These are phyloP conservation scores for Nasua narica DNA, from an alignment of 2,797 vertebrate species.

Conservation along the genomic window DNA sequence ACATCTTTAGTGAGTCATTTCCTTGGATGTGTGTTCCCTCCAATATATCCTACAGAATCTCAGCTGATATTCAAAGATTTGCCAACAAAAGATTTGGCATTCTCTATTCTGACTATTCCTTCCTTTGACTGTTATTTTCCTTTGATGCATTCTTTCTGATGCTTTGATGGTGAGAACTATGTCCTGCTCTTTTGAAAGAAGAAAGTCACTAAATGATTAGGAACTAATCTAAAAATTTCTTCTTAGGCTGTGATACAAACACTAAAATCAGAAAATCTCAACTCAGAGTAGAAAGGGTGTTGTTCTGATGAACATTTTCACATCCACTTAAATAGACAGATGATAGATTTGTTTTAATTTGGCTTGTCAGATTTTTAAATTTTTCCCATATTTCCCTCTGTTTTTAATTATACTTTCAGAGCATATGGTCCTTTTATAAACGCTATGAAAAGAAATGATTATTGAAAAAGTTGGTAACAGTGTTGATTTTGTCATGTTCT, in stretches of 20 bases:
- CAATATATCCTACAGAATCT: background rate
- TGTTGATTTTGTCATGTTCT: background rate
- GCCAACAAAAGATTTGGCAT: background rate
- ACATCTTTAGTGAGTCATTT: background rate
- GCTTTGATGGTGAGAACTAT: background rate
- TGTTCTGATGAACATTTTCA: background rate
- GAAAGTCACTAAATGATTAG: background rate
- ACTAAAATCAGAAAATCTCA: background rate
- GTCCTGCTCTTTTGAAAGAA: background rate
- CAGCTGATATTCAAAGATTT: background rate
- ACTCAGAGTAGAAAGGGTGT: background rate
- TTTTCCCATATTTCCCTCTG: background rate
- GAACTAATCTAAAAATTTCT: background rate
- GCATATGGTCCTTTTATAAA: background rate
- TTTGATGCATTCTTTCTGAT: background rate
- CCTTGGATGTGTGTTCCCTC: background rate
- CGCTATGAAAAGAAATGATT: background rate
- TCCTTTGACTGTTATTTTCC: background rate
- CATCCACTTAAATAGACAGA: background rate
- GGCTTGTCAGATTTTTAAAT: background rate
- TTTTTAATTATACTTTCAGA: background rate
- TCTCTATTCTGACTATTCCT: background rate
- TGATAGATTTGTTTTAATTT: background rate
- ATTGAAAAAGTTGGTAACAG: background rate
- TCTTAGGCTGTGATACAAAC: background rate